Base-by-base conservation (phyloP, 2,797 vertebrate species). In the Telmatherina bonti region DNA sequence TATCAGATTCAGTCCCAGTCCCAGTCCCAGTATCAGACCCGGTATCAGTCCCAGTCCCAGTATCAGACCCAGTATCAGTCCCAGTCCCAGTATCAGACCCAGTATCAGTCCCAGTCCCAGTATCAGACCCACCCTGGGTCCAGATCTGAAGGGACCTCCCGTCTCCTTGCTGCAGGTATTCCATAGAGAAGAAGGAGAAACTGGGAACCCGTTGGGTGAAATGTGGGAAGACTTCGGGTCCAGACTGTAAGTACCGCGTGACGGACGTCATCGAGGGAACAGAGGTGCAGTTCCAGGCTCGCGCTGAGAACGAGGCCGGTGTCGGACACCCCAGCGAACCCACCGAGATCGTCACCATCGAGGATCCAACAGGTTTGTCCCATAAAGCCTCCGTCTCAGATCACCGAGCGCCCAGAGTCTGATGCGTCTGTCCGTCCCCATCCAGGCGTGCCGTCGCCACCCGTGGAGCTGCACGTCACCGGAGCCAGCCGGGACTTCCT, bases 131-230 rank as follows among this genome's bases (percentile, higher is more conserved):
- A n/a, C n/a, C n/a, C n/a, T n/a, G n/a, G n/a, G n/a, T n/a, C n/a
- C n/a, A n/a, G 30, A 31, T 7, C 30, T 31, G 30, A 31, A 3
- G 30, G 30, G 6, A 1, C 38, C 4, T 35, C 3, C 1, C 35
- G n/a, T 16, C 29, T 26, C 26, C 2, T 0, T 24, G 22, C 33
- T 58, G 1, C 76, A 99, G 97, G 88, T 99, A 99, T 16, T 93
- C 95, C 47, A 92, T 99, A 85, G 97, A 99, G 88, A 99, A 99
- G 94, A 99, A 99, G 89, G 98, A 99, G 90, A 99, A 96, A 78
- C 91, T 99, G 62, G 97, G 97, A 70, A 99, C 97, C 36, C 97
- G 97, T 41, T 99, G 97, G 98, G 96, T 98, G 41, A 99, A 98
- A 92, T 96, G 96, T 77, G 97, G 93, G 38, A 99, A 96, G 90